These are phyloP conservation scores for Luehdorfia chinensis DNA, from an alignment of 1,140 invertebrate genomes.

Conservation along the genomic window DNA sequence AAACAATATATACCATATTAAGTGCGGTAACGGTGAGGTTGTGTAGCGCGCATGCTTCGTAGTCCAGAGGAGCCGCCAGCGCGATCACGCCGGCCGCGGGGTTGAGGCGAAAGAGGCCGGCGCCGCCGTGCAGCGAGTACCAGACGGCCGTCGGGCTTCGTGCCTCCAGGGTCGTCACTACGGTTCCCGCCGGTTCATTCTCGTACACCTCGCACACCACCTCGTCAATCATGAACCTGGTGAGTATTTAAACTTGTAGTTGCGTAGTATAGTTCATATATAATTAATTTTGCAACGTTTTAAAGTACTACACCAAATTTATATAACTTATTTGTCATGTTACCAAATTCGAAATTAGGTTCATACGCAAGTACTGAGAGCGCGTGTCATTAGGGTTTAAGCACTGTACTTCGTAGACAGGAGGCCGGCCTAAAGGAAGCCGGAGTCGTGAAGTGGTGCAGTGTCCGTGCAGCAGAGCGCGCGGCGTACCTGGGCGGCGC, in stretches of 20 bases:
- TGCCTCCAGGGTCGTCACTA: slow-evolving; percentile 87
- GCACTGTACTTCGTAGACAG: too few relatives aligned
- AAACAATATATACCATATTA: slow-evolving; percentile 86
- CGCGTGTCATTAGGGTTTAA: too few relatives aligned
- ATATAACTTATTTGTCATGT: too few relatives aligned
- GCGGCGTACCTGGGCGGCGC: slow-evolving; percentile 84
- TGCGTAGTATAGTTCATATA: too few relatives aligned
- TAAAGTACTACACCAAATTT: too few relatives aligned
- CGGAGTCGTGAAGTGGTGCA: too few relatives aligned
- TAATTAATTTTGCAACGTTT: too few relatives aligned
- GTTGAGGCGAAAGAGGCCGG: slow-evolving; percentile 88
- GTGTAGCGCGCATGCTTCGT: slow-evolving; percentile 85
- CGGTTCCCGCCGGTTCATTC: slow-evolving; percentile 87
- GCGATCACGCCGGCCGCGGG: slow-evolving; percentile 90
- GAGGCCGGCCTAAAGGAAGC: too few relatives aligned
- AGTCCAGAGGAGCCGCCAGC: slow-evolving; percentile 86
- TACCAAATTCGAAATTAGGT: too few relatives aligned
- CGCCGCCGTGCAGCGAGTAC: slow-evolving; percentile 89
- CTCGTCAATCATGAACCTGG: slow-evolving; percentile 78
- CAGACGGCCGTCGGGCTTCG: slow-evolving; percentile 87
- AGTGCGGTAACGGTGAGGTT: slow-evolving; percentile 90
- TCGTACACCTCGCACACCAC: slow-evolving; percentile 89
- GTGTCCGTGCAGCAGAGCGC: slow-evolving; percentile 77
- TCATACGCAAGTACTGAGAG: too few relatives aligned
- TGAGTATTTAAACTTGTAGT: too few relatives aligned